phyloP scores from a whole-genome alignment of 2,113 vertebrate genomes.

The Rhinoderma darwinii region DNA sequence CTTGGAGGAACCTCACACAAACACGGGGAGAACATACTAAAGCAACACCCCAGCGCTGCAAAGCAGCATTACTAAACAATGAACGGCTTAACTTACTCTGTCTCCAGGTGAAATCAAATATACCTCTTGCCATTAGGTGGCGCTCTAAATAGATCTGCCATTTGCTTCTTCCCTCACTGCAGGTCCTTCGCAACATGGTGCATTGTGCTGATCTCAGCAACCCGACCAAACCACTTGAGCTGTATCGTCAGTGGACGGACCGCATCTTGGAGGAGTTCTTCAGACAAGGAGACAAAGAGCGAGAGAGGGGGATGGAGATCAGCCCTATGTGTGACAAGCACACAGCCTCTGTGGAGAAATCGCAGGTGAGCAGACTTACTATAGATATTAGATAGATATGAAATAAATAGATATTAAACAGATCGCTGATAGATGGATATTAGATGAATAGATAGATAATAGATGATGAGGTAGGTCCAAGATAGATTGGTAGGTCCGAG shows the following conservation, averaged over 20 bases:
- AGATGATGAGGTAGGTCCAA: not conserved
- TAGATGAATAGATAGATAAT: not conserved
- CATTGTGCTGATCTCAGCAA: slow-evolving; percentile 94
- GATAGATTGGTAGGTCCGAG: not conserved
- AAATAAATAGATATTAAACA: too few relatives aligned
- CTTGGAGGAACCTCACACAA: too few relatives aligned
- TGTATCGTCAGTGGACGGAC: slow-evolving; percentile 92
- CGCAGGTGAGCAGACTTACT: slow-evolving; percentile 77
- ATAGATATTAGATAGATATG: too few relatives aligned
- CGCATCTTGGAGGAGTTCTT: slow-evolving; percentile 95
- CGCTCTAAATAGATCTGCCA: not conserved
- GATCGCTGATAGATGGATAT: too few relatives aligned
- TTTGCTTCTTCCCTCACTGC: not conserved
- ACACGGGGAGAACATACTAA: too few relatives aligned
- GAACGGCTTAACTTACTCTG: too few relatives aligned
- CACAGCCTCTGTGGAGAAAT: slow-evolving; percentile 91
- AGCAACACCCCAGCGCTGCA: too few relatives aligned
- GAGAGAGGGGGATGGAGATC: slow-evolving; percentile 91
- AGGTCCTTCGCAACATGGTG: slow-evolving; percentile 94
- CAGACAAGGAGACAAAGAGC: slow-evolving; percentile 88
- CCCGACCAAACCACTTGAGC: slow-evolving; percentile 88
- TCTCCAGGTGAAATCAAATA: too few relatives aligned
- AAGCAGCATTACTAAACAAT: too few relatives aligned
- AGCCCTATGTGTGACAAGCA: slow-evolving; percentile 95
- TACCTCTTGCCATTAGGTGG: not conserved